Evolutionary conservation across 2,113 vertebrate genomes (phyloP), one percentile per base, ranked within the genome.

Genomic region (Rhea pennata): DNA sequence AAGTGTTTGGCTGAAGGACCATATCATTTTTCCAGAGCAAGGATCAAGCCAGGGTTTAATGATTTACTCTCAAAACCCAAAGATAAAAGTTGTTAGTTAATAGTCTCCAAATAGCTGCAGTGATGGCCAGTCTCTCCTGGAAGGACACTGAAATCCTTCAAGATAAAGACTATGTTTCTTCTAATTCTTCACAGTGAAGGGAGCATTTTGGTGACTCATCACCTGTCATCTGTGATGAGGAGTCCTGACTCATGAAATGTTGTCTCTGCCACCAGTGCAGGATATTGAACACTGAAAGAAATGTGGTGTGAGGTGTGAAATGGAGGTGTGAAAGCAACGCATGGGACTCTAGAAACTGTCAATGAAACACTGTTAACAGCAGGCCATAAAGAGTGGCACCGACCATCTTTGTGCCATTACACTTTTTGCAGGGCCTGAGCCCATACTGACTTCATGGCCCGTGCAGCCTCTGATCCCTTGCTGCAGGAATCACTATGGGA

Each of bases 221-320:
- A 15, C 15, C 15, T 15, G 15, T 46, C 44, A 46, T 46, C 44
- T 46, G 15, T 46, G 15, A 46, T 46, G 44, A 46, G 15, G 44
- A 46, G 44, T 46, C 44, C 54, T 3, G 20, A 15, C 15, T 48
- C 8, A 15, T 19, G 31, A 44, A 2, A 1, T 0, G 0, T 15
- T 20, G 36, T 31, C 44, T 40, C 53, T 48, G 31, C 61, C 40
- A 20, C 40, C 1, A 3, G 19, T 19, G 6, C 33, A 31, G 29
- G 5, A 40, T 13, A 24, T 84, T 31, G 46, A 24, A 51, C 61
- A 16, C 29, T 17, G 29, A 31, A 42, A 50, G 48, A 46, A 39
- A 33, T 44, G 6, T 36, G 36, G 36, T 36, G 36, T 36, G 36
- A 36, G 36, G 36, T 29, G 42, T 15, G 19, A 58, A 15, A 11